Conservation (phyloP, 2,888 invertebrate genomes). For the Monoplex corrugatus region DNA sequence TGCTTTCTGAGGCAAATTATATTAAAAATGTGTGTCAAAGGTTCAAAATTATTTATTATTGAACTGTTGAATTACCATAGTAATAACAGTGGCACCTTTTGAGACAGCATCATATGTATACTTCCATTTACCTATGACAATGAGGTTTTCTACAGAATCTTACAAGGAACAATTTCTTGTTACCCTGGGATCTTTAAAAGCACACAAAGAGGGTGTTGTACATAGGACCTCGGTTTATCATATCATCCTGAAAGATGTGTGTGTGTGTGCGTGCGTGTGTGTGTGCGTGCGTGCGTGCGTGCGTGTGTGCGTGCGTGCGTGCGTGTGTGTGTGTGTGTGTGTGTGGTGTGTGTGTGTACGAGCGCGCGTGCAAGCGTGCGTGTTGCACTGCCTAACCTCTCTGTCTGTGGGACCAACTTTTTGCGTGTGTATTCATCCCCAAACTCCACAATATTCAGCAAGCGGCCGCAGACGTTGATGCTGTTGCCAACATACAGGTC, state of each 20-base stretch:
- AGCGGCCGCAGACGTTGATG: slow-evolving; percentile 81
- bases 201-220: too few species aligned
- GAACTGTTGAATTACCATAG: too few species aligned
- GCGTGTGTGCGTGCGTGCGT: background rate
- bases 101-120: too few species aligned
- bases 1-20: too few species aligned
- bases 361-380: background rate
- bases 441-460: slow-evolving; percentile 81
- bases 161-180: too few species aligned
- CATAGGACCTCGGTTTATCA: too few species aligned
- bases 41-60: too few species aligned
- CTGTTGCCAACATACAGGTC: slow-evolving; percentile 82
- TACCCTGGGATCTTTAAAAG: too few species aligned
- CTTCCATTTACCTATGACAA: too few species aligned
- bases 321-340: background rate
- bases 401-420: slow-evolving; percentile 77
- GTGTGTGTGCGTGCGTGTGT: background rate
- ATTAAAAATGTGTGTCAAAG: too few species aligned
- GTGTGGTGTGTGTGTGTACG: background rate
- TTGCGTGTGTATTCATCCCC: slow-evolving; percentile 81
- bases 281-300: background rate
- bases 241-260: background rate
- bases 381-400: slow-evolving; percentile 73
- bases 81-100: too few species aligned
- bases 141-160: too few species aligned